These are phyloP conservation scores for Diorhabda carinulata DNA, from an alignment of 1,140 invertebrate species.

Conservation along the genomic window DNA sequence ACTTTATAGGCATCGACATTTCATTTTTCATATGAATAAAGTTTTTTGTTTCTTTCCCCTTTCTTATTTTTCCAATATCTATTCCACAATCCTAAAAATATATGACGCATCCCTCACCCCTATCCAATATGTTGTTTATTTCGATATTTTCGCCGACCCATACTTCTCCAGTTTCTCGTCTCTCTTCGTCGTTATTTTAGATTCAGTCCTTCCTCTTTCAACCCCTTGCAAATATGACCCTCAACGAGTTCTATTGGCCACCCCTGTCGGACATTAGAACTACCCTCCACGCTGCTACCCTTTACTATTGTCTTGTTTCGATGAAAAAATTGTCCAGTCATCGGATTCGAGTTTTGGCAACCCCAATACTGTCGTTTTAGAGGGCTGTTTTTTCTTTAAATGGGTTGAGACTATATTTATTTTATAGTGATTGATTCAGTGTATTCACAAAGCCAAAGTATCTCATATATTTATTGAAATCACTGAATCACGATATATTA, in stretches of 20 bases:
- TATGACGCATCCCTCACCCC: constrained; percentile 18
- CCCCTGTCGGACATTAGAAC: constrained; percentile 25
- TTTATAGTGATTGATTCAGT: too few species aligned
- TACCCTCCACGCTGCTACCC: constrained; percentile 24
- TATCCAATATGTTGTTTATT: constrained; percentile 22
- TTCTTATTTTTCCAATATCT: constrained; percentile 1
- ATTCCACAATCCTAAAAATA: constrained; percentile 11
- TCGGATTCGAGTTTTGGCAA: constrained; percentile 9
- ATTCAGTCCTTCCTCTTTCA: constrained; percentile 23
- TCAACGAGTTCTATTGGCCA: constrained; percentile 22
- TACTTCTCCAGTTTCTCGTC: constrained; percentile 16
- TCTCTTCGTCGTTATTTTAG: constrained; percentile 21
- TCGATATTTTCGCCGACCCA: constrained; percentile 20
- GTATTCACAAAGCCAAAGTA: too few species aligned
- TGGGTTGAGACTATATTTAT: too few species aligned
- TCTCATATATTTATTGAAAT: too few species aligned
- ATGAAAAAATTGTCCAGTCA: constrained; percentile 28
- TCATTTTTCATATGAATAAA: background rate
- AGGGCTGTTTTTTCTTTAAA: too few species aligned
- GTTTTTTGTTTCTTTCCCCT: background rate
- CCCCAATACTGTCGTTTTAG: too few species aligned
- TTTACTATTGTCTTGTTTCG: constrained; percentile 27
- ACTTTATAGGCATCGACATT: background rate
- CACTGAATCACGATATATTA: too few species aligned
- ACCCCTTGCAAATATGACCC: constrained; percentile 25